These are phyloP conservation scores for Erebia epiphron DNA, from an alignment of 2,888 invertebrate species.

Conservation along the genomic window DNA sequence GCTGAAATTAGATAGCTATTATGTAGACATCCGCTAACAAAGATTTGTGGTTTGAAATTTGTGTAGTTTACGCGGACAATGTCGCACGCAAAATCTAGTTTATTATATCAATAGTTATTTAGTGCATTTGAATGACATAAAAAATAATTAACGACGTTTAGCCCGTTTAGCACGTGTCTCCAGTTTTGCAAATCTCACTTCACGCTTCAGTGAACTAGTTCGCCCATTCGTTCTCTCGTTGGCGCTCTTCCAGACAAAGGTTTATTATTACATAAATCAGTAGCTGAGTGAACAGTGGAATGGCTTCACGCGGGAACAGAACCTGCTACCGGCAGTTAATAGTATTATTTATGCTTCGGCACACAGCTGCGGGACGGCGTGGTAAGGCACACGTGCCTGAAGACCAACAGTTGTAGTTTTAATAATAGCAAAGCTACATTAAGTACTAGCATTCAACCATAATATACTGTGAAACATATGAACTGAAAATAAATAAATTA, in stretches of 20 bases:
- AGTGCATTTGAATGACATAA: too few relatives aligned
- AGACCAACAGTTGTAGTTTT: too few relatives aligned
- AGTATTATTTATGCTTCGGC: background rate
- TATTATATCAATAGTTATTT: too few relatives aligned
- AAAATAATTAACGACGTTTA: background rate
- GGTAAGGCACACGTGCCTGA: background rate
- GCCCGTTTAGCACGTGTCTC: background rate
- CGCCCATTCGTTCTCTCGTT: background rate
- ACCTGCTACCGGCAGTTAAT: background rate
- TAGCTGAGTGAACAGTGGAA: background rate
- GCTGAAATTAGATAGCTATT: too few relatives aligned
- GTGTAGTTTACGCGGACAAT: too few relatives aligned
- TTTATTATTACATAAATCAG: constrained; percentile 3
- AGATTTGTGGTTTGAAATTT: too few relatives aligned
- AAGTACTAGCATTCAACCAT: too few relatives aligned
- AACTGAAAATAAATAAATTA: too few relatives aligned
- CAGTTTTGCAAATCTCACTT: background rate
- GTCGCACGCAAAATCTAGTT: too few relatives aligned
- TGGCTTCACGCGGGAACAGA: background rate
- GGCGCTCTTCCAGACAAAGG: constrained; percentile 4
- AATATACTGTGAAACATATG: too few relatives aligned
- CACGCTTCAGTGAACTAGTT: background rate
- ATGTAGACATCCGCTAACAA: too few relatives aligned
- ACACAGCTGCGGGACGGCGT: background rate
- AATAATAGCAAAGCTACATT: too few relatives aligned